These are phyloP conservation scores for Lerista edwardsae DNA, from an alignment of 2,797 vertebrate genomes.

Conservation along the genomic window DNA sequence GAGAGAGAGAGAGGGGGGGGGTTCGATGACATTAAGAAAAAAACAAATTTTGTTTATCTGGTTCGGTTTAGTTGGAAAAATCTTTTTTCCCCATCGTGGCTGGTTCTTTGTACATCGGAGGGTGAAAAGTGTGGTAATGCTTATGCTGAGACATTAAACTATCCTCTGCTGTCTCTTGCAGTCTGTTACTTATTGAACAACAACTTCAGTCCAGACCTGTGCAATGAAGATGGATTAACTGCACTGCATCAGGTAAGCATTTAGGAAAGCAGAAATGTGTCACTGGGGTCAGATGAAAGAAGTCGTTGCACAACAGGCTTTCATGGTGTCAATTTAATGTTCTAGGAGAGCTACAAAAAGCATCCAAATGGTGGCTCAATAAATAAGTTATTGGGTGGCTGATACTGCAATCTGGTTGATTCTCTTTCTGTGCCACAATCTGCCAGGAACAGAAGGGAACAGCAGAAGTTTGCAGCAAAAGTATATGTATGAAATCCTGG, in stretches of 20 bases:
- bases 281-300: neutral
- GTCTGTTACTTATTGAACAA: conserved; percentile 94
- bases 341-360: neutral
- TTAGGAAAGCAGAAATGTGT: neutral
- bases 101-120: neutral
- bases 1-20: too few relatives aligned
- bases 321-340: neutral
- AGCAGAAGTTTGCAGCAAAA: neutral
- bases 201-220: conserved; percentile 93
- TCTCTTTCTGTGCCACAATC: neutral
- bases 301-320: neutral
- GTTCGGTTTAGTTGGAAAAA: neutral
- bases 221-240: conserved; percentile 96
- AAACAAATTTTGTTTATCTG: neutral
- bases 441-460: neutral
- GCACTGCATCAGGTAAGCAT: conserved; percentile 93
- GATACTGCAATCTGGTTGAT: neutral
- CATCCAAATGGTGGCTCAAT: neutral
- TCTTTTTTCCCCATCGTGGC: neutral
- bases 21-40: too few relatives aligned
- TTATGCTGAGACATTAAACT: conserved; percentile 12
- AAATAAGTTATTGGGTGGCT: neutral
- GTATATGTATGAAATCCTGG: neutral
- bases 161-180: conserved; percentile 72
- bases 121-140: neutral